Evolutionary conservation across 2,113 vertebrate species (phyloP).

Genomic region (Ceyx melanurus): DNA sequence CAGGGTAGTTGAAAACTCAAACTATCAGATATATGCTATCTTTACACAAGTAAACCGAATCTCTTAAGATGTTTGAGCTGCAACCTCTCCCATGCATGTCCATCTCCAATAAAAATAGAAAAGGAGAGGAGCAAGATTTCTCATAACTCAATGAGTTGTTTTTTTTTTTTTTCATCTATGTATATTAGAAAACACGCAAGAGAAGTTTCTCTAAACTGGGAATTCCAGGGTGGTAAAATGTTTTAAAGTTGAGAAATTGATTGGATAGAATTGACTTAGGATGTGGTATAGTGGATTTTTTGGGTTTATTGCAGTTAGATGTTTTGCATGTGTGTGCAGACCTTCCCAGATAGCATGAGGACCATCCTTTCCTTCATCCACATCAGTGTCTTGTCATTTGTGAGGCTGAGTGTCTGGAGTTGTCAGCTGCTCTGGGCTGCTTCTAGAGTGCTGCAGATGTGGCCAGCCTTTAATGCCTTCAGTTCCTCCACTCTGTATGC

Average conservation of each 20-base stretch:
- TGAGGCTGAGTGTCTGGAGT: not conserved
- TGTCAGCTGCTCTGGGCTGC: too few relatives aligned
- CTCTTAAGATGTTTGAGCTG: not conserved
- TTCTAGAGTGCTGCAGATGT: accelerated
- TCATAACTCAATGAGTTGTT: not conserved
- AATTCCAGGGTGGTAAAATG: not conserved
- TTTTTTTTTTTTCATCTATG: not conserved
- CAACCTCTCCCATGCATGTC: not conserved
- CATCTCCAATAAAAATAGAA: not conserved
- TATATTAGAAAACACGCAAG: not conserved
- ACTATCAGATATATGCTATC: not conserved
- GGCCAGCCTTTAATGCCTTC: not conserved
- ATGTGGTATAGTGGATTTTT: not conserved
- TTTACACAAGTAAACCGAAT: not conserved
- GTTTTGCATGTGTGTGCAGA: not conserved
- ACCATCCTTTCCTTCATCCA: not conserved
- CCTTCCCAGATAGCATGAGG: accelerated
- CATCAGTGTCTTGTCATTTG: not conserved
- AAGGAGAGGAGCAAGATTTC: not conserved
- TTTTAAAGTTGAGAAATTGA: not conserved
- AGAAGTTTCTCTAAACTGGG: not conserved
- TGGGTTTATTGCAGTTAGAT: not conserved
- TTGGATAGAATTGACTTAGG: not conserved
- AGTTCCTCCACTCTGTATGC: not conserved
- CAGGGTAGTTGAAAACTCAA: not conserved